phyloP scores from a whole-genome alignment of 1,140 invertebrate genomes.

The Neelides sp. region DNA sequence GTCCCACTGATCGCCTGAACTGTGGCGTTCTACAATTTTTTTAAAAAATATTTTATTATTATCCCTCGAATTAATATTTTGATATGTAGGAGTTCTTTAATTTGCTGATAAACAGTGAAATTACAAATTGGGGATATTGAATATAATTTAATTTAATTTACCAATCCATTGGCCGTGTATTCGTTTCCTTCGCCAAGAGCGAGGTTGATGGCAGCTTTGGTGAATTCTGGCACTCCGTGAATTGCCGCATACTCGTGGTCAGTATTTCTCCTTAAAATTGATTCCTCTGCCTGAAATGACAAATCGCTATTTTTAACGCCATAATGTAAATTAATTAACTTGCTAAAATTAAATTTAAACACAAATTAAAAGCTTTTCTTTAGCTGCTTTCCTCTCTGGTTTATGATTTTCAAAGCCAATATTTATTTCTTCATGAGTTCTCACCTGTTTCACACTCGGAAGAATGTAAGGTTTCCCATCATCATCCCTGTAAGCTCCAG shows the following conservation, averaged over 20 bases:
- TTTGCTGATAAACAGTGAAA: too few species aligned
- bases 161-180: conserved; percentile 60
- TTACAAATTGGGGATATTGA: too few species aligned
- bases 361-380: too few species aligned
- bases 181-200: conserved; percentile 76
- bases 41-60: conserved; percentile 2
- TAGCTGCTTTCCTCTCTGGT: too few species aligned
- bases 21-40: conserved; percentile 49
- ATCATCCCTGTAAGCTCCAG: conserved; percentile 95
- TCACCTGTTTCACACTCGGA: conserved; percentile 73
- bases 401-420: conserved; percentile 32
- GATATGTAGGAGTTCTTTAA: too few species aligned
- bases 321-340: too few species aligned
- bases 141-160: conserved; percentile 40
- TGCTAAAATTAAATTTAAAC: background rate
- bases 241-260: conserved; percentile 97
- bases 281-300: conserved; percentile 59
- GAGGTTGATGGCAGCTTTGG: conserved; percentile 64
- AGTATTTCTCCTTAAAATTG: conserved; percentile 53
- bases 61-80: background rate
- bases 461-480: conserved; percentile 92
- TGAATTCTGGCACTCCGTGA: conserved; percentile 66
- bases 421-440: too few species aligned
- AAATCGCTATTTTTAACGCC: too few species aligned
- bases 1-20: conserved; percentile 92